Evolutionary conservation across 2,113 vertebrate species (phyloP), one percentile per base, ranked within the genome.

Genomic region (Menidia beryllina): DNA sequence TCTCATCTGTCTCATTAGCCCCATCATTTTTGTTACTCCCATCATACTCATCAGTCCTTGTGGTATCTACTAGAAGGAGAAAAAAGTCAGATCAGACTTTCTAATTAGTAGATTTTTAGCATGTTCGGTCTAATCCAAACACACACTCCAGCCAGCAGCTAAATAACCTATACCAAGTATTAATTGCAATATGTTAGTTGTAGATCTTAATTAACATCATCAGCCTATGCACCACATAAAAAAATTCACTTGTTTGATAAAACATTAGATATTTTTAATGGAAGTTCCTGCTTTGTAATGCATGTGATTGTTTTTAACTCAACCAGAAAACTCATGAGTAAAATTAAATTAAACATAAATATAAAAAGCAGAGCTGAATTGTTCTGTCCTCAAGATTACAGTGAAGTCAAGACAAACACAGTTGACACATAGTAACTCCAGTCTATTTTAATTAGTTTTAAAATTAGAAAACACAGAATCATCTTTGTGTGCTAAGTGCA

Each of bases 181-280:
- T 91, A 85, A 87, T 88, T 83, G 68, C 69, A 58, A 79, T 79
- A 69, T 82, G 75, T 83, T 77, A 53, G 69, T 83, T 82, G 77
- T 82, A 83, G 49, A 75, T 88, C 90, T 90, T 91, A 90, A 89
- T 91, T 81, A 90, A 85, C 87, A 58, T 72, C 67, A 69, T 20
- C 71, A 51, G 61, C 55, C 23, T 30, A 21, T 63, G 54, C 52
- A 65, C 34, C 30, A 38, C 26, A 48, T n/a, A 66, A 69, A 80
- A 77, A 61, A 82, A 36, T 43, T 15, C 25, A 11, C 9, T 43
- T 67, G 55, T 47, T 50, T 65, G 60, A 78, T 77, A 45, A 75
- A 68, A 75, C n/a, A n/a, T n/a, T 36, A 64, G 41, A 72, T 39
- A 82, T 78, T 62, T 47, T 51, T 38, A 48, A 70, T 66, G 26